These are phyloP conservation scores for Ctenicera cuprea DNA, from an alignment of 2,888 invertebrate species.

Conservation along the genomic window DNA sequence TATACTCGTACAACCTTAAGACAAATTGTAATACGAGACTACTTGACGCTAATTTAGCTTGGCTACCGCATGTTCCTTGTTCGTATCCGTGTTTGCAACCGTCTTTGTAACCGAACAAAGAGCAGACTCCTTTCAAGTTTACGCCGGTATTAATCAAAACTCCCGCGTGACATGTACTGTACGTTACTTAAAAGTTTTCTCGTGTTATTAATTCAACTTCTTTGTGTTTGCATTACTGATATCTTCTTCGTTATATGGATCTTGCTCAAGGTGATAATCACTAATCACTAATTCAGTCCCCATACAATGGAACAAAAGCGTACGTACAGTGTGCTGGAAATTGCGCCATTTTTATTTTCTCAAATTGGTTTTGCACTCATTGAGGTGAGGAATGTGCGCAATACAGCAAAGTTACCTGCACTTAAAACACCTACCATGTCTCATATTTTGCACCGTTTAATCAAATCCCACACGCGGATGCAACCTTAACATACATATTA, in stretches of 20 bases:
- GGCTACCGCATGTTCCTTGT: slow-evolving; percentile 41
- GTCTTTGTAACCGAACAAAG: slow-evolving; percentile 49
- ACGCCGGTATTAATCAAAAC: slow-evolving; percentile 51
- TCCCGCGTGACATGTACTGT: slow-evolving; percentile 47
- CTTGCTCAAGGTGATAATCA: neutral
- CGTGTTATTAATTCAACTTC: slow-evolving; percentile 41
- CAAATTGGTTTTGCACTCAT: too few species aligned
- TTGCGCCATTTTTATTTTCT: too few species aligned
- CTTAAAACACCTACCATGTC: slow-evolving; percentile 10
- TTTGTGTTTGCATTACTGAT: slow-evolving; percentile 43
- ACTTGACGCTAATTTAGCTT: slow-evolving; percentile 42
- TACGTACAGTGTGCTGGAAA: too few species aligned
- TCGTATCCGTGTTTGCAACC: slow-evolving; percentile 37
- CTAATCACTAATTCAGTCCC: slow-evolving; percentile 1
- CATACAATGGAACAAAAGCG: too few species aligned
- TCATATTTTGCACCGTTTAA: slow-evolving; percentile 25
- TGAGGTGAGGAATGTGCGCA: neutral
- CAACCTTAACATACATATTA: slow-evolving; percentile 41
- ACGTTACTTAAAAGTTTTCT: slow-evolving; percentile 40
- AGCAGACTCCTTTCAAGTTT: slow-evolving; percentile 42
- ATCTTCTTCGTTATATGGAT: slow-evolving; percentile 22
- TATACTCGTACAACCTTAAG: slow-evolving; percentile 20
- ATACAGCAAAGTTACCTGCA: neutral
- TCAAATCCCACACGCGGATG: slow-evolving; percentile 33
- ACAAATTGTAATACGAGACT: slow-evolving; percentile 41